A percentile compares a stretch with the other conserved stretches of the same genome.
Evolutionary conservation across 2,888 invertebrate genomes (phyloP).

Genomic region (Arrhopalites spinosus): DNA sequence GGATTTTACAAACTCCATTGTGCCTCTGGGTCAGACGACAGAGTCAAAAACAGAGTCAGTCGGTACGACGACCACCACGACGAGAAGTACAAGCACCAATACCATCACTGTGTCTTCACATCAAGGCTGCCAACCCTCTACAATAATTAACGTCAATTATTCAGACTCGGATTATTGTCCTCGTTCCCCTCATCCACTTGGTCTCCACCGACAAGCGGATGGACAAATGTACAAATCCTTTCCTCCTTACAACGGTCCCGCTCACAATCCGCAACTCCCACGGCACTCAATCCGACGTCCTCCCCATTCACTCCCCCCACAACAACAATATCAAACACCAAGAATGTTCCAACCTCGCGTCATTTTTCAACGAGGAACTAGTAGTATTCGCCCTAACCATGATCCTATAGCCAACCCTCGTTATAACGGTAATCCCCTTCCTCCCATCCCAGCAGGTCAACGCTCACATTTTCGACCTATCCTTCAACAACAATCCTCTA

Average conservation of each 20-base stretch:
- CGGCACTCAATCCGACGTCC: not conserved
- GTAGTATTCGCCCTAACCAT: not conserved
- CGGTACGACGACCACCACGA: not conserved
- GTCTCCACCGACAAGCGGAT: too few relatives aligned
- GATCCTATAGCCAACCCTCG: not conserved
- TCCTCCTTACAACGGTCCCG: not conserved
- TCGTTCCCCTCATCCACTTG: not conserved
- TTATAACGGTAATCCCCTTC: not conserved
- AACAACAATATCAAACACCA: not conserved
- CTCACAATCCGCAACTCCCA: not conserved
- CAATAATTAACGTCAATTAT: not conserved
- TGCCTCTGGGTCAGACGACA: too few relatives aligned
- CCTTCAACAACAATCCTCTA: not conserved
- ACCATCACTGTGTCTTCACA: not conserved
- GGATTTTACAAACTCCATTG: too few relatives aligned
- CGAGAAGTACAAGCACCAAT: not conserved
- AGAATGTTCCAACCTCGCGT: conserved; percentile 2
- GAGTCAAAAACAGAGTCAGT: too few relatives aligned
- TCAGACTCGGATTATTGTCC: not conserved
- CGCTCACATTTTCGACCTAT: too few relatives aligned
- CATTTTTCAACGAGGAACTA: not conserved
- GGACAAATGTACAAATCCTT: too few relatives aligned
- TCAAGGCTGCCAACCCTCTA: conserved; percentile 15
- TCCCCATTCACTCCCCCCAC: not conserved
- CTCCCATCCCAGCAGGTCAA: not conserved